These are phyloP conservation scores for Caretta caretta DNA, from an alignment of 2,113 vertebrate species.

Conservation along the genomic window DNA sequence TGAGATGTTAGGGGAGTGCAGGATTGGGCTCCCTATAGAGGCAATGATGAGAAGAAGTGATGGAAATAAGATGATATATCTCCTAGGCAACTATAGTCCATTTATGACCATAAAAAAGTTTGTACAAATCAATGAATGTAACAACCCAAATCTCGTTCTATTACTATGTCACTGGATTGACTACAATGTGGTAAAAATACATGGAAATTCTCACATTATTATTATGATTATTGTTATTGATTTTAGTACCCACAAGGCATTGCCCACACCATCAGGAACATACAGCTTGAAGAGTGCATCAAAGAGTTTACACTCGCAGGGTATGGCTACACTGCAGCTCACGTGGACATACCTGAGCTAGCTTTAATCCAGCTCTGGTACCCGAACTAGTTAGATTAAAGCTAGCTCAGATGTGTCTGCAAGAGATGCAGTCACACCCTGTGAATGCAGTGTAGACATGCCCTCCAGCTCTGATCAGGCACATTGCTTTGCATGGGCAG, in stretches of 20 bases:
- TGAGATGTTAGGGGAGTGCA: neutral
- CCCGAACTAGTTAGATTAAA: no score
- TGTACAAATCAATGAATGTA: conserved; percentile 4
- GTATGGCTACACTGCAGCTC: no score
- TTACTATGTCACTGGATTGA: neutral
- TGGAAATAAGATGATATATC: neutral
- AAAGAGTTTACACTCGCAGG: neutral
- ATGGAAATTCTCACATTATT: neutral
- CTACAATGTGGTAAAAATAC: neutral
- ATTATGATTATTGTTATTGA: neutral
- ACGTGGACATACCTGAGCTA: no score
- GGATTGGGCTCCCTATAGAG: neutral
- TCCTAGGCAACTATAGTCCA: neutral
- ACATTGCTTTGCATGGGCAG: neutral
- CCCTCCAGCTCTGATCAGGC: no score
- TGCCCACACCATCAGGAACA: neutral
- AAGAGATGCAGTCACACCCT: no score
- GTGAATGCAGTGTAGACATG: no score
- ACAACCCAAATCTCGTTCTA: neutral
- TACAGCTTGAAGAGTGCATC: neutral
- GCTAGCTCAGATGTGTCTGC: no score
- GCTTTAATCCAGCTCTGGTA: no score
- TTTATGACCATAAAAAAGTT: neutral
- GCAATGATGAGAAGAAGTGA: neutral
- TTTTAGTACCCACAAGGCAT: fast-evolving